These are phyloP conservation scores for Hyles vespertilio DNA, from an alignment of 1,140 invertebrate genomes.

Conservation along the genomic window DNA sequence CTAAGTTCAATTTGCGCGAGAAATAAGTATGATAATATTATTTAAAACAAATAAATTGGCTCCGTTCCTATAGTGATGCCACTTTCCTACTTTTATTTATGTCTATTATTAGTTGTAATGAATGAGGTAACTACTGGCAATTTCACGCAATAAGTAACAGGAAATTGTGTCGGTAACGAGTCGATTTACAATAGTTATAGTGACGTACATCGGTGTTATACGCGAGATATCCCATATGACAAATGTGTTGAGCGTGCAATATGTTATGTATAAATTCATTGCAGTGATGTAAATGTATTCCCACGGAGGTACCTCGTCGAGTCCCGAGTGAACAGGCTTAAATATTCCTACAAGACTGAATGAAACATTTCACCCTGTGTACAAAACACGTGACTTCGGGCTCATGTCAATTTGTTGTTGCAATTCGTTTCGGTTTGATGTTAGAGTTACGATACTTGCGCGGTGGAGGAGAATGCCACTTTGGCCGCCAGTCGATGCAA, in stretches of 20 bases:
- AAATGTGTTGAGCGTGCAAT: slow-evolving; percentile 57
- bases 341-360: slow-evolving; percentile 60
- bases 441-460: slow-evolving; percentile 22
- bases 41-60: slow-evolving; percentile 37
- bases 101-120: slow-evolving; percentile 37
- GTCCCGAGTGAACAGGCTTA: slow-evolving; percentile 37
- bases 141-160: slow-evolving; percentile 40
- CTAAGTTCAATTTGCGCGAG: slow-evolving; percentile 58
- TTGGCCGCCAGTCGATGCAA: not conserved
- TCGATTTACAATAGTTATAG: slow-evolving; percentile 23
- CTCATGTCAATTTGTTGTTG: slow-evolving; percentile 56
- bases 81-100: slow-evolving; percentile 67
- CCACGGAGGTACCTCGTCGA: slow-evolving; percentile 40
- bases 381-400: slow-evolving; percentile 37
- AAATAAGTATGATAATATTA: slow-evolving; percentile 44
- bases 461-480: not conserved
- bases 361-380: slow-evolving; percentile 58
- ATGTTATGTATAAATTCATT: slow-evolving; percentile 62
- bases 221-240: slow-evolving; percentile 28
- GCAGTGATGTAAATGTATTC: slow-evolving; percentile 47
- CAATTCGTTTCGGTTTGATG: slow-evolving; percentile 31
- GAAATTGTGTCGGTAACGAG: slow-evolving; percentile 21
- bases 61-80: slow-evolving; percentile 65
- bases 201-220: slow-evolving; percentile 8
- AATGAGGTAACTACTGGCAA: slow-evolving; percentile 23